Percentiles rank a stretch among this genome's conserved stretches.
Evolutionary conservation across 2,797 vertebrate species (phyloP).

Genomic region (Sciurus vulgaris): DNA sequence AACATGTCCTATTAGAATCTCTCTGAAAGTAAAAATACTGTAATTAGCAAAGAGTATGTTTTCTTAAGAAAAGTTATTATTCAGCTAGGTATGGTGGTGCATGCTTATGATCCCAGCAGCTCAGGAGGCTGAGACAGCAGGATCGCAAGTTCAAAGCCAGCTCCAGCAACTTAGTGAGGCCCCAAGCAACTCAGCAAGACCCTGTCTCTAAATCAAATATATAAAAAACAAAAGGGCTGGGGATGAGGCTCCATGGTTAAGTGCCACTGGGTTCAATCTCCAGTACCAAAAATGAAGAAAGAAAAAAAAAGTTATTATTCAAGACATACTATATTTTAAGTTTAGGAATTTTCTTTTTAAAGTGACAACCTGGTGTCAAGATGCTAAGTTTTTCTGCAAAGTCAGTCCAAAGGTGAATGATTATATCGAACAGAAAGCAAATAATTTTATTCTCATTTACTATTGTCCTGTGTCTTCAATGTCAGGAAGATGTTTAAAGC

Average conservation of each 20-base stretch:
- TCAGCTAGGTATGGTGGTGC: background rate
- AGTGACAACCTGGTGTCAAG: background rate
- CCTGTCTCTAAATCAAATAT: no score
- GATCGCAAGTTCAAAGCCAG: no score
- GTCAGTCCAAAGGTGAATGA: background rate
- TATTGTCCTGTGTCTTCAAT: background rate
- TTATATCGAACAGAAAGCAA: background rate
- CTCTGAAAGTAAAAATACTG: background rate
- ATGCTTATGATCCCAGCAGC: no score
- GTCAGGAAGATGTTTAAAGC: background rate
- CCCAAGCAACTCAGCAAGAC: no score
- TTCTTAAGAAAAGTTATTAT: constrained; percentile 47
- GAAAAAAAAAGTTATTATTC: background rate
- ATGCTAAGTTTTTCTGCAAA: background rate
- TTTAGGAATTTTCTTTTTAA: background rate
- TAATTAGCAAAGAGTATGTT: background rate
- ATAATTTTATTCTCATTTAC: background rate
- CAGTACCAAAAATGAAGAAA: no score
- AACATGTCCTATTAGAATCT: background rate
- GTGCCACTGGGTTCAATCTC: no score
- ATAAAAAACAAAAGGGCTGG: no score
- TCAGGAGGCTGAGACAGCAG: no score
- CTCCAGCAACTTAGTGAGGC: no score
- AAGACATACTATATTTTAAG: background rate
- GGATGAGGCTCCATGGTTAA: no score